phyloP scores from a whole-genome alignment of 2,888 invertebrate species.

The Drosophila ezoana region DNA sequence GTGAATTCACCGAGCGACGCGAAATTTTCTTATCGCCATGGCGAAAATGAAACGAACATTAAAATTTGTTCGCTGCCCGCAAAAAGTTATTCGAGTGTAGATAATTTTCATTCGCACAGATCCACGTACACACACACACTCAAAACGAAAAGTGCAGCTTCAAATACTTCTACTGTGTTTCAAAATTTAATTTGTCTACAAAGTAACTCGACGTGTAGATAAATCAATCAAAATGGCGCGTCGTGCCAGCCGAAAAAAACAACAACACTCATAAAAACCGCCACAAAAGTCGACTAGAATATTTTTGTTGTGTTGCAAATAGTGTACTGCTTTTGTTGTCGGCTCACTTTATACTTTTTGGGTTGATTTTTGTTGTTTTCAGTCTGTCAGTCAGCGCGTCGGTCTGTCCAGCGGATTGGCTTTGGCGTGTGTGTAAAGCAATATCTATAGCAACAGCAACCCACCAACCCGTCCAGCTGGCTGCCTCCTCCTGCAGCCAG shows the following conservation, averaged over 20 bases:
- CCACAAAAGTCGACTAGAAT: conserved; percentile 46
- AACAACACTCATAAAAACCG: conserved; percentile 48
- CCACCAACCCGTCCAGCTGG: conserved; percentile 16
- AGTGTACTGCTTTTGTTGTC: conserved; percentile 38
- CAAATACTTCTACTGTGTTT: conserved; percentile 46
- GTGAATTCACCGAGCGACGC: conserved; percentile 34
- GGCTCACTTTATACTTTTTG: conserved; percentile 68
- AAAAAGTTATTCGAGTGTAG: conserved; percentile 80
- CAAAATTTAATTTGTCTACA: conserved; percentile 75
- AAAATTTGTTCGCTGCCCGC: conserved; percentile 69
- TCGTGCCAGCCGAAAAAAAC: conserved; percentile 17
- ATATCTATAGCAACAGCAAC: conserved; percentile 11
- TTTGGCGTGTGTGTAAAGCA: conserved; percentile 17
- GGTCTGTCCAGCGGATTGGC: conserved; percentile 47
- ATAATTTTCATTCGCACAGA: conserved; percentile 74
- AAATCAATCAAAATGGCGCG: conserved; percentile 73
- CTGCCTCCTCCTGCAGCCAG: conserved; percentile 8
- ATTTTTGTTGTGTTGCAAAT: conserved; percentile 34
- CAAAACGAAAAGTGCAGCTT: conserved; percentile 33
- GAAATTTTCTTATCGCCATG: conserved; percentile 70
- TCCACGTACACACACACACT: background rate
- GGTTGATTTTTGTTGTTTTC: conserved; percentile 7
- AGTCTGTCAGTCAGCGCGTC: conserved; percentile 20
- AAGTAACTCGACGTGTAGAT: conserved; percentile 71
- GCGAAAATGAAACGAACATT: conserved; percentile 69